Conservation (phyloP, 1,140 invertebrate species). For the Drosophila aff. region DNA sequence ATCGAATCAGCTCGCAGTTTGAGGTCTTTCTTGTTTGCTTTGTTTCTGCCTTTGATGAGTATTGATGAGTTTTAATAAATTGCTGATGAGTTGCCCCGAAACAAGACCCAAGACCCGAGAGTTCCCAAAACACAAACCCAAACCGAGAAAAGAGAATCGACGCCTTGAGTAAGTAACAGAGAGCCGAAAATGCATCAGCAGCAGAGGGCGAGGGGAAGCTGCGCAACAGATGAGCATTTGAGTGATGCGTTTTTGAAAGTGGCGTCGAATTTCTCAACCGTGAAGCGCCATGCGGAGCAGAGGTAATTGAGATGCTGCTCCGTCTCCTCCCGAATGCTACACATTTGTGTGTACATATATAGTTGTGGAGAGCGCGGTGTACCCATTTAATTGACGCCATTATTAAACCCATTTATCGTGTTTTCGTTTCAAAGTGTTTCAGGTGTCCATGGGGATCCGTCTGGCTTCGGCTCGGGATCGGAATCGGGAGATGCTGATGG, state of each 20-base stretch:
- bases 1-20: conserved; percentile 46
- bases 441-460: conserved; percentile 53
- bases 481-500: conserved; percentile 23
- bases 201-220: not conserved
- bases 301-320: conserved; percentile 79
- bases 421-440: conserved; percentile 69
- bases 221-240: conserved; percentile 61
- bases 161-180: conserved; percentile 44
- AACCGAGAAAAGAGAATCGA: conserved; percentile 26
- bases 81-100: conserved; percentile 71
- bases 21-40: conserved; percentile 38
- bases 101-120: not conserved
- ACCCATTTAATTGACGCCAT: conserved; percentile 82
- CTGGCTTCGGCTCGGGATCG: conserved; percentile 19
- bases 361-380: conserved; percentile 46
- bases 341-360: not conserved
- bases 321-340: conserved; percentile 24
- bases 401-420: conserved; percentile 84
- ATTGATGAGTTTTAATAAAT: conserved; percentile 84
- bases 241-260: conserved; percentile 83
- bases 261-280: conserved; percentile 83
- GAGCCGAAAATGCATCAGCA: conserved; percentile 50
- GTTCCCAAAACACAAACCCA: conserved; percentile 4
- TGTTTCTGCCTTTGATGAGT: conserved; percentile 69
- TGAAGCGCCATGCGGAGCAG: conserved; percentile 82